Conservation (phyloP, 2,797 vertebrate species). For the Falco cherrug region DNA sequence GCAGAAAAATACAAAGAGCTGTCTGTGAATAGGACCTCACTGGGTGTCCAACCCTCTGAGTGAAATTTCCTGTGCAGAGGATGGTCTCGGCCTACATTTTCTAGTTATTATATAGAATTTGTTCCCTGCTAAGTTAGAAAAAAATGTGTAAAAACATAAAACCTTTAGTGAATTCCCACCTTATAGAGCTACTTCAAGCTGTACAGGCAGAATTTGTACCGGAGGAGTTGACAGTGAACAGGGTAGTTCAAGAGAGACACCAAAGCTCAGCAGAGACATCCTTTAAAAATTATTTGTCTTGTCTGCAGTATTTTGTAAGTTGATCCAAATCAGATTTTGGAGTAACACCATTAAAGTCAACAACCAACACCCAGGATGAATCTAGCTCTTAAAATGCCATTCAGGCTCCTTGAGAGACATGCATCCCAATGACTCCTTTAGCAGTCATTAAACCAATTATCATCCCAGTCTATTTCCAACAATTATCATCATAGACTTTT, state of each 20-base stretch:
- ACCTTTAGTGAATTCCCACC: constrained; percentile 43
- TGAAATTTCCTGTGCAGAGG: constrained; percentile 65
- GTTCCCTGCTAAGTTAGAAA: constrained; percentile 58
- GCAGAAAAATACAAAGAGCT: constrained; percentile 66
- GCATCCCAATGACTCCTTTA: constrained; percentile 61
- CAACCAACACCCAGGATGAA: constrained; percentile 50
- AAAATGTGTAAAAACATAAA: constrained; percentile 53
- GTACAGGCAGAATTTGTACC: constrained; percentile 23
- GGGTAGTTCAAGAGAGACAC: constrained; percentile 13
- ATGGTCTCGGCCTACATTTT: constrained; percentile 67
- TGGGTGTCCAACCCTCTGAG: constrained; percentile 64
- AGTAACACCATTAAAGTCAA: constrained; percentile 55
- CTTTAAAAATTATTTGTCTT: constrained; percentile 34
- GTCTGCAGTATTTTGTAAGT: constrained; percentile 30
- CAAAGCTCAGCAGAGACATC: constrained; percentile 31
- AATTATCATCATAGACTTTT: constrained; percentile 68
- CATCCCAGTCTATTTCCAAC: constrained; percentile 67
- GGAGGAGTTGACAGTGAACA: constrained; percentile 25
- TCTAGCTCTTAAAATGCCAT: constrained; percentile 52
- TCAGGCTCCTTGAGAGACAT: constrained; percentile 51
- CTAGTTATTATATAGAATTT: constrained; percentile 67
- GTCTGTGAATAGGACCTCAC: constrained; percentile 67
- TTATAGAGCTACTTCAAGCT: constrained; percentile 41
- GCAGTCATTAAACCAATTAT: constrained; percentile 71
- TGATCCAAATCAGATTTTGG: constrained; percentile 40